These are phyloP conservation scores for Druon quercuslanigerum DNA, from an alignment of 1,140 invertebrate genomes.

Conservation along the genomic window DNA sequence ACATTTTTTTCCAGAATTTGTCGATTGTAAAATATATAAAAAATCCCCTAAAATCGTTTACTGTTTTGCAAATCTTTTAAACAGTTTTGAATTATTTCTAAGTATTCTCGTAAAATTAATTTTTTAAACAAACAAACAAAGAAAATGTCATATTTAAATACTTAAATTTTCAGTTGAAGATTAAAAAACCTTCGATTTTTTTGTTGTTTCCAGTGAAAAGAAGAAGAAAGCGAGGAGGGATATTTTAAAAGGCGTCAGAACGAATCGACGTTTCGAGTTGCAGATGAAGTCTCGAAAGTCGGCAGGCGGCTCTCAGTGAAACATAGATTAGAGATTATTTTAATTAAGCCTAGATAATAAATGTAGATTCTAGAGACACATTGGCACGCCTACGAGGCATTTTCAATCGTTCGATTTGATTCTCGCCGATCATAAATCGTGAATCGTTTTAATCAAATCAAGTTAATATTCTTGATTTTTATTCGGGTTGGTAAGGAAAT, in stretches of 20 bases:
- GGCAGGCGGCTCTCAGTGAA: not conserved
- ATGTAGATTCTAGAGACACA: not conserved
- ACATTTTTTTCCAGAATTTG: too few species aligned
- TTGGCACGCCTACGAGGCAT: not conserved
- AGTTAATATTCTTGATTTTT: not conserved
- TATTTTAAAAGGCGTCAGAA: conserved; percentile 78
- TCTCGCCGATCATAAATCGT: not conserved
- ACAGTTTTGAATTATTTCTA: too few species aligned
- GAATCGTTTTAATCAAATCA: not conserved
- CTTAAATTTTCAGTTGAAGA: too few species aligned
- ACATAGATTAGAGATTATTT: not conserved
- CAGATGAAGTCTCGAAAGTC: conserved; percentile 76
- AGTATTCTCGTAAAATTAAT: too few species aligned
- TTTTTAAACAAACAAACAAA: too few species aligned
- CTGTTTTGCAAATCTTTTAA: too few species aligned
- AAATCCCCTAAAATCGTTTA: too few species aligned
- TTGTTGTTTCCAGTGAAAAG: conserved; percentile 57
- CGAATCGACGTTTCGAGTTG: conserved; percentile 81
- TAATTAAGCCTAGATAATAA: conserved; percentile 12
- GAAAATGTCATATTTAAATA: too few species aligned
- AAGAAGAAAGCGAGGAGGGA: conserved; percentile 70
- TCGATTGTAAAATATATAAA: too few species aligned
- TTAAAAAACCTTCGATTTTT: not conserved
- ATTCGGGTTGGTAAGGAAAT: not conserved
- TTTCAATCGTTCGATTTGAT: not conserved